These are phyloP conservation scores for Amphiprion clarkii DNA, from an alignment of 2,797 vertebrate genomes.

Conservation along the genomic window DNA sequence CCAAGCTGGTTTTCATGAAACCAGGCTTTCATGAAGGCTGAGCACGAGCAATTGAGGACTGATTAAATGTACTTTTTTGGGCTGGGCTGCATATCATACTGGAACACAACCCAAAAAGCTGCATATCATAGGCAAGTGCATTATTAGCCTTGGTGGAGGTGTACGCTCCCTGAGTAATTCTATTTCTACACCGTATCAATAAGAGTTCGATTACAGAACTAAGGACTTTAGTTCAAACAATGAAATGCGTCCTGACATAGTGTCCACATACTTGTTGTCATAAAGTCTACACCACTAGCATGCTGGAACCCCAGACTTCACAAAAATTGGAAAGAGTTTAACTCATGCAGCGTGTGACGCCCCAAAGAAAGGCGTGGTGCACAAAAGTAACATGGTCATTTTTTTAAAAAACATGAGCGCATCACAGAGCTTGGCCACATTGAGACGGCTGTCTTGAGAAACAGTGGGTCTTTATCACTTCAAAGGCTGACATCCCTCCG, in stretches of 20 bases:
- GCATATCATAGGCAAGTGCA: too few relatives aligned
- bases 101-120: too few relatives aligned
- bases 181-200: too few relatives aligned
- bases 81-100: too few relatives aligned
- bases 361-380: conserved; percentile 24
- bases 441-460: conserved; percentile 68
- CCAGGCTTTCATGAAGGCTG: too few relatives aligned
- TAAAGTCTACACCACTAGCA: not conserved
- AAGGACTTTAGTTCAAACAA: not conserved
- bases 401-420: conserved; percentile 71
- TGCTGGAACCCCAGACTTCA: conserved; percentile 21
- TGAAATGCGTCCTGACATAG: not conserved
- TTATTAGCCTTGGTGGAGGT: too few relatives aligned
- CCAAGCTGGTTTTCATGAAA: too few relatives aligned
- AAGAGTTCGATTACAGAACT: not conserved
- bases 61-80: too few relatives aligned
- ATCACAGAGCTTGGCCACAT: conserved; percentile 70
- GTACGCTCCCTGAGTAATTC: too few relatives aligned
- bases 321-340: conserved; percentile 37
- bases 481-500: conserved; percentile 78
- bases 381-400: conserved; percentile 63
- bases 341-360: conserved; percentile 42
- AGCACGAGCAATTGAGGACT: too few relatives aligned
- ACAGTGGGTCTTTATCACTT: conserved; percentile 81
- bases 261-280: conserved; percentile 37